Conservation (phyloP, 2,888 invertebrate genomes). For the Cheilosia vulpina region DNA sequence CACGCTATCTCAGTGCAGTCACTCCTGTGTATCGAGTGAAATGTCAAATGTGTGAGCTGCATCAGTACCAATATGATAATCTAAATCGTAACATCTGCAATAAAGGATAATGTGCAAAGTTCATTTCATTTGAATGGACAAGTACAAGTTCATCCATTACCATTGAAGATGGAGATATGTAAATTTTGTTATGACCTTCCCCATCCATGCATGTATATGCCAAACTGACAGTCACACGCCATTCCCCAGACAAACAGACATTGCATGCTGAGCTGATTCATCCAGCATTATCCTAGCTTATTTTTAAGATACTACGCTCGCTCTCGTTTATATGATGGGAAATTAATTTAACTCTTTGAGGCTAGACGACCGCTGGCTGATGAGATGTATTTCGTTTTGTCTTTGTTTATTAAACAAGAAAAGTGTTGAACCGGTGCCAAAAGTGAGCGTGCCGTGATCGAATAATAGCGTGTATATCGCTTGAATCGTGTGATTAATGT, state of each 20-base stretch:
- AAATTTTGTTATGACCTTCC: conserved; percentile 42
- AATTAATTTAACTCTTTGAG: conserved; percentile 57
- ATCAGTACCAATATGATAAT: conserved; percentile 16
- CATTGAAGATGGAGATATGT: conserved; percentile 23
- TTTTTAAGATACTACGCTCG: conserved; percentile 27
- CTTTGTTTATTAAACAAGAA: conserved; percentile 54
- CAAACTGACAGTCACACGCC: conserved; percentile 15
- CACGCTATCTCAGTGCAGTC: not conserved
- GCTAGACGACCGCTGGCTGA: conserved; percentile 42
- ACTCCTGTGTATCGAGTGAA: not conserved
- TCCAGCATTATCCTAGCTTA: conserved; percentile 5
- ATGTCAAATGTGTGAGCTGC: conserved; percentile 6
- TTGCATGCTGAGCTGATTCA: conserved; percentile 28
- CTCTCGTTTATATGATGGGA: conserved; percentile 46
- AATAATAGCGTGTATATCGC: conserved; percentile 47
- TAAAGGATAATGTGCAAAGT: conserved; percentile 43
- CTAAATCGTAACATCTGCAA: conserved; percentile 15
- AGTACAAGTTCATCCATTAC: conserved; percentile 24
- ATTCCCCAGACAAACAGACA: not conserved
- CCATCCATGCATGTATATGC: conserved; percentile 1
- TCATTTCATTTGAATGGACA: conserved; percentile 22
- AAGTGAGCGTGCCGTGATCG: conserved; percentile 70
- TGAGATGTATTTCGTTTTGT: conserved; percentile 17
- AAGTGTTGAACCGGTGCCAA: conserved; percentile 68
- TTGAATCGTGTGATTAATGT: conserved; percentile 63